Evolutionary conservation across 1,140 invertebrate genomes (phyloP).

Genomic region (Zaprionus vittiger): DNA sequence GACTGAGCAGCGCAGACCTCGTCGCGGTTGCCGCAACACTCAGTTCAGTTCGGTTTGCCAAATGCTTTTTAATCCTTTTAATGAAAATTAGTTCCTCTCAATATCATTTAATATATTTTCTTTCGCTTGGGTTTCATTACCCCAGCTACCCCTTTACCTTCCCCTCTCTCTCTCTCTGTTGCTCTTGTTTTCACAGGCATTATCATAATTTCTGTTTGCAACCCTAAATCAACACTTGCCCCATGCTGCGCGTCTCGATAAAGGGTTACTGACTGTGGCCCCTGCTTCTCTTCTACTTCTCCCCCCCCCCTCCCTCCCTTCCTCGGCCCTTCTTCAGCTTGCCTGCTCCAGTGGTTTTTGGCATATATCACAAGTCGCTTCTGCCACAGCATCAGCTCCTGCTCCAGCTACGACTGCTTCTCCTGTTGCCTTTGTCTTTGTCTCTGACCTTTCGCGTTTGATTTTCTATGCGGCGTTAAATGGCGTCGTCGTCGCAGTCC

Average conservation of each 20-base stretch:
- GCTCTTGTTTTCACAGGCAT: constrained; percentile 79
- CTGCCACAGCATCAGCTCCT: constrained; percentile 20
- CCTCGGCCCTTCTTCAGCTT: background rate
- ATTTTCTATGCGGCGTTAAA: constrained; percentile 80
- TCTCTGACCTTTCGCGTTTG: constrained; percentile 74
- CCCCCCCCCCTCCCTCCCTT: background rate
- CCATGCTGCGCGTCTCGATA: constrained; percentile 62
- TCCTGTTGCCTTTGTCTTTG: constrained; percentile 40
- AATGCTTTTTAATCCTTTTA: constrained; percentile 84
- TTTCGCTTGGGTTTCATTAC: constrained; percentile 67
- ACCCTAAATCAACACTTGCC: constrained; percentile 81
- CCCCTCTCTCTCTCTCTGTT: constrained; percentile 2
- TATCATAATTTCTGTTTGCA: constrained; percentile 84
- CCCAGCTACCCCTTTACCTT: background rate
- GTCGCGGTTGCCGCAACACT: background rate
- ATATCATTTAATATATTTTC: constrained; percentile 84
- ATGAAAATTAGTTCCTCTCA: constrained; percentile 84
- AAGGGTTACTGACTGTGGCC: constrained; percentile 60
- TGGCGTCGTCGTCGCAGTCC: constrained; percentile 39
- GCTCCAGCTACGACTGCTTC: background rate
- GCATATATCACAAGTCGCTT: constrained; percentile 69
- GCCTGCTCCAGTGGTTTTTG: constrained; percentile 9
- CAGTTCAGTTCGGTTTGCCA: constrained; percentile 40
- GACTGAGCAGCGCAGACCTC: too few relatives aligned
- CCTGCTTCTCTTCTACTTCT: background rate